These are phyloP conservation scores for Seriola dumerili DNA, from an alignment of 2,113 vertebrate genomes.

Conservation along the genomic window DNA sequence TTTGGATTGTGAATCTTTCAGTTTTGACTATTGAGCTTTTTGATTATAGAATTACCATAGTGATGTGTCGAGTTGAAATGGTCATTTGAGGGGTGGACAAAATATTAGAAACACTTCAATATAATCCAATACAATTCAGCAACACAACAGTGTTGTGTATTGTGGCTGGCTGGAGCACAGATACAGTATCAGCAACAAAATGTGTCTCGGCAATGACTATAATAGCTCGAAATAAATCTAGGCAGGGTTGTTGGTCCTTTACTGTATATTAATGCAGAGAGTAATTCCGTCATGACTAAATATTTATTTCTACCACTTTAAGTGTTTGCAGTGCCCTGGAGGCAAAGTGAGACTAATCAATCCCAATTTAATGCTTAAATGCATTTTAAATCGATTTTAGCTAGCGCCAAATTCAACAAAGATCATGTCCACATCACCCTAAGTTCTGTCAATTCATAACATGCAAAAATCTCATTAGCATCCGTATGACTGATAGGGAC, in stretches of 20 bases:
- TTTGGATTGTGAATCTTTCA: background rate
- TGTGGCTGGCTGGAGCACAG: background rate
- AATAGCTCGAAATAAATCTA: constrained; percentile 17
- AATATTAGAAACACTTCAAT: background rate
- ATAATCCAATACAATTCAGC: background rate
- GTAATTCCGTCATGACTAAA: constrained; percentile 5
- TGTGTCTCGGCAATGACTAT: constrained; percentile 9
- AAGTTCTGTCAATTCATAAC: constrained; percentile 32
- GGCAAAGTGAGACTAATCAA: constrained; percentile 41
- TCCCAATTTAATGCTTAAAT: constrained; percentile 50
- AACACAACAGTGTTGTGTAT: too few species aligned
- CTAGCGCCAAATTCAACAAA: constrained; percentile 36
- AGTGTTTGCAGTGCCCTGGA: constrained; percentile 35
- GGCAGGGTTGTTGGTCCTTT: background rate
- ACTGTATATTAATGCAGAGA: constrained; percentile 24
- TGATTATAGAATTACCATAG: background rate
- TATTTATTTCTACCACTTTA: constrained; percentile 28
- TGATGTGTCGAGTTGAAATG: background rate
- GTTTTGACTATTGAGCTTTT: background rate
- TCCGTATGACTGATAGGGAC: constrained; percentile 25
- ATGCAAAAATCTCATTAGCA: constrained; percentile 34
- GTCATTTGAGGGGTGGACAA: background rate
- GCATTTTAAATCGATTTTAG: constrained; percentile 45
- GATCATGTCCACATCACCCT: constrained; percentile 16
- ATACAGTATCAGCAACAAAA: constrained; percentile 9